Percentiles rank a stretch among this genome's conserved stretches.
These are phyloP conservation scores for Synaphobranchus kaupii DNA, from an alignment of 2,797 vertebrate genomes.

Conservation along the genomic window DNA sequence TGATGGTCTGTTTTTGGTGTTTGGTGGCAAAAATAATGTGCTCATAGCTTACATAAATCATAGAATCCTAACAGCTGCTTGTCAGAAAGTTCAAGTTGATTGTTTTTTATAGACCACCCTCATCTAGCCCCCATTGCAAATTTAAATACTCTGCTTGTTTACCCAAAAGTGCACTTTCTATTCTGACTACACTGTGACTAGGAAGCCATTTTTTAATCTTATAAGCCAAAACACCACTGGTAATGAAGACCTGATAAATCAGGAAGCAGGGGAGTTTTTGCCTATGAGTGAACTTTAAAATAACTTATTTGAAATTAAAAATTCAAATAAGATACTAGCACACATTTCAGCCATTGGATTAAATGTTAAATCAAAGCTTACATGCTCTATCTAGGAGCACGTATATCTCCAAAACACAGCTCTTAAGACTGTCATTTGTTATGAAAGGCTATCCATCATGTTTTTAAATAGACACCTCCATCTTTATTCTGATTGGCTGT, in stretches of 20 bases:
- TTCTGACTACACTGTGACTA: neutral
- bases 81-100: neutral
- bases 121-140: neutral
- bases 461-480: neutral
- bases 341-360: neutral
- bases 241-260: neutral
- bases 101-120: neutral
- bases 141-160: neutral
- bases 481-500: neutral
- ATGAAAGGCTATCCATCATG: neutral
- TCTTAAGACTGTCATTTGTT: neutral
- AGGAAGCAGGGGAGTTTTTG: neutral
- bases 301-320: neutral
- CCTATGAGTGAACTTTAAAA: neutral
- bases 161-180: neutral
- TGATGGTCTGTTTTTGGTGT: neutral
- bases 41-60: neutral
- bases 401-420: constrained; percentile 4
- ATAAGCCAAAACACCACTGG: neutral
- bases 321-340: neutral
- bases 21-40: neutral
- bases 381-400: neutral
- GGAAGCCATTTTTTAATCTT: neutral
- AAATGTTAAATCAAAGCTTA: neutral
- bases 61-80: neutral